phyloP scores from a whole-genome alignment of 2,113 vertebrate species.

The Terrapene triunguis region DNA sequence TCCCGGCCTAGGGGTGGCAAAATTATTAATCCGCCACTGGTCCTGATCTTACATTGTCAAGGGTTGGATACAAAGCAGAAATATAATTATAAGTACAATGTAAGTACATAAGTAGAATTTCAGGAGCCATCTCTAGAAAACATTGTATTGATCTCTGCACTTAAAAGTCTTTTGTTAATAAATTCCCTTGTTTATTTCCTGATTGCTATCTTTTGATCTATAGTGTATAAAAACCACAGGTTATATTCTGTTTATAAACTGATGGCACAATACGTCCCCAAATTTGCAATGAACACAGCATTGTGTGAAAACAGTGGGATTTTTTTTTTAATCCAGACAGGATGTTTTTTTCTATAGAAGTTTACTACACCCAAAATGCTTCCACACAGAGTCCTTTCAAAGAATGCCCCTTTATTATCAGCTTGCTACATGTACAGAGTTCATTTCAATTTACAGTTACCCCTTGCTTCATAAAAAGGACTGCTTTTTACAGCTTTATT shows the following conservation, averaged over 20 bases:
- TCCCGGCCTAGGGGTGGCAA: no score
- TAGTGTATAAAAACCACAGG: slow-evolving; percentile 16
- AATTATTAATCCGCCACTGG: no score
- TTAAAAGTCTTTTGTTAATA: slow-evolving; percentile 31
- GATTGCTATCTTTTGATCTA: slow-evolving; percentile 19
- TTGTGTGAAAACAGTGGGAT: neutral
- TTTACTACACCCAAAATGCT: neutral
- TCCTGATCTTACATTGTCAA: neutral
- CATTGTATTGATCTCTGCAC: neutral
- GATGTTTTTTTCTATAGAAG: fast-evolving
- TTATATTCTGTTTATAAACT: neutral
- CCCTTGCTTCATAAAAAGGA: neutral
- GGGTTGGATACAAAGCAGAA: neutral
- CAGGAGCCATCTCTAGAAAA: neutral
- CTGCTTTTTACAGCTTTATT: neutral
- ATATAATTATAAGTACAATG: neutral
- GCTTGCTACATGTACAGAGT: neutral
- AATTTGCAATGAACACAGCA: neutral
- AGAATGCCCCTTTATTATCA: neutral
- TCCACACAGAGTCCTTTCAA: neutral
- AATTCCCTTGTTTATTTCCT: slow-evolving; percentile 16
- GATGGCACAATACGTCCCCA: fast-evolving
- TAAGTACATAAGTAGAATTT: neutral
- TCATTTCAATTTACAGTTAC: neutral
- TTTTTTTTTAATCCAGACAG: neutral